phyloP scores from a whole-genome alignment of 2,888 invertebrate genomes.

The Lasioglossum vierecki region DNA sequence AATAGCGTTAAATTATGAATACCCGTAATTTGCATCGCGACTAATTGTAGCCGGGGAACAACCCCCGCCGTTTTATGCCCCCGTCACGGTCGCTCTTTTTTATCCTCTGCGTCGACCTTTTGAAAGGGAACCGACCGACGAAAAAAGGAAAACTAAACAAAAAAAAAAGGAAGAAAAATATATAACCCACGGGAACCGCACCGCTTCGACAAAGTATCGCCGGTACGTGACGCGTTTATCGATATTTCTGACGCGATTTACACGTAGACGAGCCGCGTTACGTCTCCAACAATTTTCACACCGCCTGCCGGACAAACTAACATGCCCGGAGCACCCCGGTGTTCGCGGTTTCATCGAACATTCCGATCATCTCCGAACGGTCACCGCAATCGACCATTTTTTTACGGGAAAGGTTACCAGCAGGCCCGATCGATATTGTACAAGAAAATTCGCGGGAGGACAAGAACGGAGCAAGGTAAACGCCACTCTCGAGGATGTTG shows the following conservation, averaged over 20 bases:
- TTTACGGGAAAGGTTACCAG: not conserved
- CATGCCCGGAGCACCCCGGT: not conserved
- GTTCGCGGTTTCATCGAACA: constrained; percentile 5
- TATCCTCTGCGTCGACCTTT: not conserved
- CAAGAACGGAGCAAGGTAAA: not conserved
- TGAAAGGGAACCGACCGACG: not conserved
- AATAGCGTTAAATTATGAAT: constrained; percentile 62
- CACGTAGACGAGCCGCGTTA: constrained; percentile 27
- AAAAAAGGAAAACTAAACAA: not conserved
- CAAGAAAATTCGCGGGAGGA: not conserved
- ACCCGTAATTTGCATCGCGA: constrained; percentile 50
- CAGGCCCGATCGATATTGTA: not conserved
- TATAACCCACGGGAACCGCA: not conserved
- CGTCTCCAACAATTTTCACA: constrained; percentile 8
- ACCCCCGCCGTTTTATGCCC: not conserved
- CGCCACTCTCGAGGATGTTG: constrained; percentile 43
- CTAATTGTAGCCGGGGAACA: constrained; percentile 48
- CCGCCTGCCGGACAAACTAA: not conserved
- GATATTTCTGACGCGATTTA: constrained; percentile 50
- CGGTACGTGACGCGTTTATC: constrained; percentile 45
- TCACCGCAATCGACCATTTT: not conserved
- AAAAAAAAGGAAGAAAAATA: not conserved
- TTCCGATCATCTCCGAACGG: not conserved
- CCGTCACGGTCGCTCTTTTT: not conserved
- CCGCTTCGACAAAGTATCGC: constrained; percentile 15